Conservation (phyloP, 2,797 vertebrate species). For the Phalanger gymnotis region DNA sequence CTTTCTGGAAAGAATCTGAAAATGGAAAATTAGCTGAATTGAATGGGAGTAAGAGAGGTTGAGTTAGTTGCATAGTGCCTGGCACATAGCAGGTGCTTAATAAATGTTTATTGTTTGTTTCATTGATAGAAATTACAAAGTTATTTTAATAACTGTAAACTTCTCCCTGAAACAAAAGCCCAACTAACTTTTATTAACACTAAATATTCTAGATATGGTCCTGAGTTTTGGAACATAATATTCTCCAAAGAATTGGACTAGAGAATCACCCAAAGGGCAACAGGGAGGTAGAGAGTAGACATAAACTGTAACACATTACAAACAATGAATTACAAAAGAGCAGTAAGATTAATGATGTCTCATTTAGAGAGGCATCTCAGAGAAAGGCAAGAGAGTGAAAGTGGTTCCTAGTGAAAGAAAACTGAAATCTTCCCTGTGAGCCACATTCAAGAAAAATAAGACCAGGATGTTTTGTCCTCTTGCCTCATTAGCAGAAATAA, state of each 20-base stretch:
- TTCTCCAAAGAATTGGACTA: not conserved
- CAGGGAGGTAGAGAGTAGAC: not conserved
- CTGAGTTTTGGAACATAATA: not conserved
- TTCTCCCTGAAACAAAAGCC: not conserved
- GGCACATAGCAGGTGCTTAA: not conserved
- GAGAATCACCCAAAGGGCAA: not conserved
- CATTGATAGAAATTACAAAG: not conserved
- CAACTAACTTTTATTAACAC: not conserved
- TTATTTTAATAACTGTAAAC: not conserved
- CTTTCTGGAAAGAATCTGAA: not conserved
- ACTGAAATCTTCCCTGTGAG: not conserved
- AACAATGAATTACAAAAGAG: not conserved
- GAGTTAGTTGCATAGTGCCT: not conserved
- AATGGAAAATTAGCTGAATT: not conserved
- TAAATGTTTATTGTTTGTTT: not conserved
- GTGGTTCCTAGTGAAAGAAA: not conserved
- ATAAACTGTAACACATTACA: not conserved
- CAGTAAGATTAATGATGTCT: not conserved
- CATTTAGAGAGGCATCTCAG: conserved; percentile 38
- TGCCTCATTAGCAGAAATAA: conserved; percentile 70
- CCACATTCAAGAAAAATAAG: not conserved
- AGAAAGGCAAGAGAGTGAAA: conserved; percentile 6
- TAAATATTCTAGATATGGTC: not conserved
- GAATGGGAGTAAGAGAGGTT: not conserved
- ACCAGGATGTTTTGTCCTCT: conserved; percentile 48